Conservation (phyloP, 2,113 vertebrate genomes). For the Amphiprion ocellaris region DNA sequence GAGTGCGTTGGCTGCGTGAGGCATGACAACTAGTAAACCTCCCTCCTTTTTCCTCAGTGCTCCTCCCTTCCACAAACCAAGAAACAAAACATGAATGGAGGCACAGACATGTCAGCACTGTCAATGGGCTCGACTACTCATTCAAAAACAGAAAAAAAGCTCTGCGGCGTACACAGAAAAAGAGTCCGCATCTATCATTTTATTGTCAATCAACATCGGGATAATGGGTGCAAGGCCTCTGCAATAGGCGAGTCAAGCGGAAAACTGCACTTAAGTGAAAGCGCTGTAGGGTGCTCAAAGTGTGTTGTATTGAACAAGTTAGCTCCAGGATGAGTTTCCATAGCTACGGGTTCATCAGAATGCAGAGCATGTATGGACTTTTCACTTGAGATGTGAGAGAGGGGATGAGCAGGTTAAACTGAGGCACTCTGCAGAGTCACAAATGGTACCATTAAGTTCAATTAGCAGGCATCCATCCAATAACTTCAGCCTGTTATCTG, state of each 20-base stretch:
- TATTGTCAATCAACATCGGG: conserved; percentile 52
- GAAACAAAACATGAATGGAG: conserved; percentile 62
- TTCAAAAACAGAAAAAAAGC: conserved; percentile 45
- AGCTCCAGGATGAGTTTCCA: conserved; percentile 60
- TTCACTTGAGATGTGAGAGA: conserved; percentile 51
- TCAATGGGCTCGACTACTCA: conserved; percentile 56
- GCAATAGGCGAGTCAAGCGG: conserved; percentile 29
- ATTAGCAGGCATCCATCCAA: conserved; percentile 48
- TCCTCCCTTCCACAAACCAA: conserved; percentile 20
- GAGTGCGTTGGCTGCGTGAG: conserved; percentile 48
- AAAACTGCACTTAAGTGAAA: conserved; percentile 67
- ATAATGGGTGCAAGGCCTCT: conserved; percentile 43
- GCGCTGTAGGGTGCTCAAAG: conserved; percentile 58
- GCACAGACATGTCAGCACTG: conserved; percentile 36
- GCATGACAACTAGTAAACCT: conserved; percentile 52
- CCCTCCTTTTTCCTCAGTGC: conserved; percentile 18
- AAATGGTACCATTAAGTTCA: conserved; percentile 68
- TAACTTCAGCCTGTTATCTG: conserved; percentile 30
- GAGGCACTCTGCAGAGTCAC: conserved; percentile 57
- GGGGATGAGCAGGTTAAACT: conserved; percentile 45
- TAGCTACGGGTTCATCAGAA: conserved; percentile 67
- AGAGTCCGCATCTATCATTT: conserved; percentile 44
- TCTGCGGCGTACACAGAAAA: background rate
- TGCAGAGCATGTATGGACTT: conserved; percentile 47
- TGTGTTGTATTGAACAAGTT: conserved; percentile 54